Conservation (phyloP, 2,797 vertebrate species). For the Microctenopoma stevenorrisi region DNA sequence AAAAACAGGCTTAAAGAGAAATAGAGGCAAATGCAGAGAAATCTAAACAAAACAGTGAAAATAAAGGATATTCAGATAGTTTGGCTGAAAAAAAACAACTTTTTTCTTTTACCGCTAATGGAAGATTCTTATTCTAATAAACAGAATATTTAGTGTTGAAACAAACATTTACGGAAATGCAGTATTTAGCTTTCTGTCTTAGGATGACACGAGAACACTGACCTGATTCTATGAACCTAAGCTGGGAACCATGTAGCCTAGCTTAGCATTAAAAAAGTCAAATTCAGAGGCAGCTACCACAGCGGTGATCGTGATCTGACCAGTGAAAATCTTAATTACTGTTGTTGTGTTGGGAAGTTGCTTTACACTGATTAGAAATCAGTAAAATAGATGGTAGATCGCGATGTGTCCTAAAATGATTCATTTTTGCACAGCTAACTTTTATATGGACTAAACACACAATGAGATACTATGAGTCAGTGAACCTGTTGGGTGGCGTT, state of each 20-base stretch:
- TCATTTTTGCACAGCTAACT: not conserved
- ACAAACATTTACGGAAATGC: slow-evolving; percentile 36
- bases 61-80: slow-evolving; percentile 35
- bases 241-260: not conserved
- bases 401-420: not conserved
- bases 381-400: not conserved
- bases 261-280: slow-evolving; percentile 3
- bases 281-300: not conserved
- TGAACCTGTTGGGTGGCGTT: not conserved
- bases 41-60: slow-evolving; percentile 37
- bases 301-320: not conserved
- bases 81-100: slow-evolving; percentile 41
- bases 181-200: not conserved
- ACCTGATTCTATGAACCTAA: not conserved
- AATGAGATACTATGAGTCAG: not conserved
- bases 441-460: not conserved
- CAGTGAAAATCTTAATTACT: not conserved
- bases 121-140: slow-evolving; percentile 59
- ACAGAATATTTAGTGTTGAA: slow-evolving; percentile 29
- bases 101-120: slow-evolving; percentile 17
- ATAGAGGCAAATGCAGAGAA: slow-evolving; percentile 79
- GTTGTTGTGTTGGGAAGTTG: too few species aligned
- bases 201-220: slow-evolving; percentile 18
- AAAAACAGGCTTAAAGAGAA: slow-evolving; percentile 65
- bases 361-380: too few species aligned